Evolutionary conservation across 2,888 invertebrate genomes (phyloP), one percentile per base, ranked within the genome.

Genomic region (Torymus auratus): DNA sequence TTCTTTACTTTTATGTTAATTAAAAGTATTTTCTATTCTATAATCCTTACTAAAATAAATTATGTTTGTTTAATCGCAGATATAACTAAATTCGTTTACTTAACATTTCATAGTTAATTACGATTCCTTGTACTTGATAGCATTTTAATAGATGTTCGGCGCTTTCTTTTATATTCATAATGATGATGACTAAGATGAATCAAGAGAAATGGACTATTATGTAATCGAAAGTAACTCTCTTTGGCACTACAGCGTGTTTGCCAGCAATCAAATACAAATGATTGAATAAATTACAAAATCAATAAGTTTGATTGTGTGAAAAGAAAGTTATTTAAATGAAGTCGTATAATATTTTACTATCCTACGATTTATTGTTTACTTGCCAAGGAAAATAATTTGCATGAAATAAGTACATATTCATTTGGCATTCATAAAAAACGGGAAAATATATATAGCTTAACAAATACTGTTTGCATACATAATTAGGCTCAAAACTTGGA

Each of bases 121-220:
- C 28, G 55, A 76, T 62, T 41, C 68, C 23, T 60, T 55, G 5
- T 0, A 1, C 14, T 52, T 76, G 20, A 69, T 69, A 61, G 62
- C 55, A 69, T 62, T 76, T 76, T 69, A 76, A 76, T 76, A 62
- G 76, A 76, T 69, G 61, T 62, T 52, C 53, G 12, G 14, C 28
- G 12, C 69, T 76, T 76, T 76, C 76, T 76, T 68, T 69, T 69
- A 60, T 15, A 55, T 69, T 61, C 62, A 62, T 52, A 23, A 13
- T 55, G 20, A 62, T 55, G 55, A 69, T 76, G 69, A 76, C 69
- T 76, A 61, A 69, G 68, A 52, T 5, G 61, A 69, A 50, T 17
- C 55, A 53, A 62, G 67, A 53, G 72, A 65, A 73, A 53, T 52
- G 55, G 20, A 55, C 61, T 41, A 62, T 76, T 76, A 69, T 5